phyloP scores from a whole-genome alignment of 2,113 vertebrate genomes.

The Toxotes chatareus region DNA sequence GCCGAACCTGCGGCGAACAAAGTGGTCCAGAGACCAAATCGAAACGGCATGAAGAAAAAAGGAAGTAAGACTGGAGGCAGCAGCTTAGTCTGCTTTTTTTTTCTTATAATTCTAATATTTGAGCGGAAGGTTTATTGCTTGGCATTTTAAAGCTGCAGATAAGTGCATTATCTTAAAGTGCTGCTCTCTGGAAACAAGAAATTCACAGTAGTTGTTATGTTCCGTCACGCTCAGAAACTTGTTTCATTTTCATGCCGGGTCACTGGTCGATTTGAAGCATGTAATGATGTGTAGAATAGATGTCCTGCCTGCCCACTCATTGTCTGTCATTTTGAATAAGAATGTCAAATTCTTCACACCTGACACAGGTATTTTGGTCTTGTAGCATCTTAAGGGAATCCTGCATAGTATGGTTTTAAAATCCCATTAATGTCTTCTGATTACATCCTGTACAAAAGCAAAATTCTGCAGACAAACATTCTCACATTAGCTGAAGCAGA shows the following conservation, averaged over 20 bases:
- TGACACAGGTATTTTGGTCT: background rate
- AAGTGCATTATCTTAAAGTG: conserved; percentile 4
- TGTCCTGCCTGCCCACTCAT: background rate
- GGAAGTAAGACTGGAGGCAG: conserved; percentile 27
- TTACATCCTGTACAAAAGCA: background rate
- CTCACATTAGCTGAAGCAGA: background rate
- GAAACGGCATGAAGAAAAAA: conserved; percentile 12
- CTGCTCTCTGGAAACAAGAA: background rate
- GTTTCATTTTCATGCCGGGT: background rate
- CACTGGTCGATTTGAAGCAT: background rate
- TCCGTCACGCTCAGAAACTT: background rate
- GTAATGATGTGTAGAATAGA: background rate
- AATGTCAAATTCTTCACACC: background rate
- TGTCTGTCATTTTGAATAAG: background rate
- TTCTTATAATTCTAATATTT: background rate
- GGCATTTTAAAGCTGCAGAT: conserved; percentile 23
- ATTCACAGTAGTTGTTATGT: background rate
- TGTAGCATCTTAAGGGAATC: background rate
- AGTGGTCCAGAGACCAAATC: conserved; percentile 69
- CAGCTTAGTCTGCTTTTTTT: background rate
- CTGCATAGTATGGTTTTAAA: background rate
- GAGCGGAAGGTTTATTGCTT: background rate
- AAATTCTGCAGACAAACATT: background rate
- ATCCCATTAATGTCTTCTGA: background rate
- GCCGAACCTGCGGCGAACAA: conserved; percentile 69